These are phyloP conservation scores for Ernsta delagoae DNA, from an alignment of 2,888 invertebrate genomes.

Conservation along the genomic window DNA sequence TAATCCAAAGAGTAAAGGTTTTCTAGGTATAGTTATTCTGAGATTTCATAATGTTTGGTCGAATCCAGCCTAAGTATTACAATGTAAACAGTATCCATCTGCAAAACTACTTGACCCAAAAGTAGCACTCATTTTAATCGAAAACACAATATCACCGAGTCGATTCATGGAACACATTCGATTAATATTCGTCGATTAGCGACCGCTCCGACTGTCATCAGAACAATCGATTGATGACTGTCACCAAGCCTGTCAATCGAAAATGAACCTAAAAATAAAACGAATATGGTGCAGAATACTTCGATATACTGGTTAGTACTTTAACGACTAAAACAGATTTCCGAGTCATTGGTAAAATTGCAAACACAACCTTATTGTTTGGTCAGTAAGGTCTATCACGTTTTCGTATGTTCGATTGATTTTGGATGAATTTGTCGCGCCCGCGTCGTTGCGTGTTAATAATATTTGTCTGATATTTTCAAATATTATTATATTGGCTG, in stretches of 20 bases:
- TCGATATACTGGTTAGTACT: too few species aligned
- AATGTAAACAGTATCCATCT: too few species aligned
- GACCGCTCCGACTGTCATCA: constrained; percentile 69
- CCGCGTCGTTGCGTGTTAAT: too few species aligned
- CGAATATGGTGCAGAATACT: constrained; percentile 25
- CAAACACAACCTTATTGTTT: constrained; percentile 11
- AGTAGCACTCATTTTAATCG: constrained; percentile 27
- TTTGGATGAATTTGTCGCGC: too few species aligned
- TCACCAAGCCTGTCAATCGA: constrained; percentile 29
- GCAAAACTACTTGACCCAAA: constrained; percentile 29
- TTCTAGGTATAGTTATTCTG: too few species aligned
- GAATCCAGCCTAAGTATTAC: too few species aligned
- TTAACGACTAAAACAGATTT: constrained; percentile 2
- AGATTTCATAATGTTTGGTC: too few species aligned
- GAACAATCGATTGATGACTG: constrained; percentile 62
- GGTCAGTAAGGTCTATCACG: too few species aligned
- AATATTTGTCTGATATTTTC: too few species aligned
- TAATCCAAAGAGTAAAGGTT: too few species aligned
- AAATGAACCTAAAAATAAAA: constrained; percentile 38
- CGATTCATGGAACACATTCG: constrained; percentile 58
- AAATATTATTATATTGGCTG: too few species aligned
- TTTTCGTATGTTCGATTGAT: too few species aligned
- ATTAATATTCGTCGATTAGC: constrained; percentile 74
- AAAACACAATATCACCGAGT: constrained; percentile 44
- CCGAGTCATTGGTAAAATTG: background rate